Base-by-base conservation (phyloP, 2,113 vertebrate genomes). In the Hepsetus odoe region DNA sequence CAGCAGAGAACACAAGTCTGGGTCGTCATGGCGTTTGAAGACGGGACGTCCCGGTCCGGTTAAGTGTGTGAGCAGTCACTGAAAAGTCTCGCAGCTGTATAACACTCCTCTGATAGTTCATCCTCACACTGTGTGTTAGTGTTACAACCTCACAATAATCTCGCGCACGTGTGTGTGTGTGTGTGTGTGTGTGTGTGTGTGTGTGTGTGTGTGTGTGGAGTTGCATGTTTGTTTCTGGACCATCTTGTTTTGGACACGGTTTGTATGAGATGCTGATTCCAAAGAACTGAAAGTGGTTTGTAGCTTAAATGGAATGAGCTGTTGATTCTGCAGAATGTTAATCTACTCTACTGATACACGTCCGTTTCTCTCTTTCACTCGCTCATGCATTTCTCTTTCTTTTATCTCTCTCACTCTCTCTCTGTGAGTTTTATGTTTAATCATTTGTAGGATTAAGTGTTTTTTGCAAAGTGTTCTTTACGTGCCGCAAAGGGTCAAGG, bases 11-110 rank as follows among this genome's bases (percentile, higher is more conserved):
- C 33, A 26, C 40, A 0, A 71, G 46, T 24, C 56, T 33, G 11
- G 38, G 49, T 24, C 67, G 70, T 70, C 51, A 35, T 61, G 44
- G 35, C 64, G 46, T 68, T 53, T 74, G 77, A 64, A 74, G 51
- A 26, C 28, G 74, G 53, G 55, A 20, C 35, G 42, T 40, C 26
- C 51, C 61, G 30, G 58, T 40, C 33, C 16, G 76, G 3, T 30
- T n/a, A 22, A 51, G 28, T 14, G 18, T 76, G 56, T 53, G 56
- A 76, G 55, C 2, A 24, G 53, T 33, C 16, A 51, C 38, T 22
- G 20, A 44, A 14, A 24, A 18, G 0, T 35, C 51, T 18, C 53
- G 55, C 12, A 44, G 42, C 9, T 4, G 71, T 49, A 3, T 46
- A 33, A 49, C 40, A 70, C 22, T 33, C 26, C 4, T 1, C 11